These are phyloP conservation scores for Nomada ruficornis DNA, from an alignment of 2,888 invertebrate genomes.

Conservation along the genomic window DNA sequence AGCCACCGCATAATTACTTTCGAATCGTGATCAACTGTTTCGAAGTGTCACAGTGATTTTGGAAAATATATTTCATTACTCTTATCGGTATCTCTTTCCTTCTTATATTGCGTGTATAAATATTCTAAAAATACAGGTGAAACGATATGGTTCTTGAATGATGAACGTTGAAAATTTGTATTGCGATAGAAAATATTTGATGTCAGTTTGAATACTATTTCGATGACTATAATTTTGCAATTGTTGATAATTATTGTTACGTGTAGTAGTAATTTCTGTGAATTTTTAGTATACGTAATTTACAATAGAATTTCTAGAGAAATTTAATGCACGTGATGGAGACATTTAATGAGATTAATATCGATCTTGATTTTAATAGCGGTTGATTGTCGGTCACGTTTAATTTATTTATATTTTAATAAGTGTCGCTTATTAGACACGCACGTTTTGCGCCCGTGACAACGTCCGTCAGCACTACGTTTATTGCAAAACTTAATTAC, in stretches of 20 bases:
- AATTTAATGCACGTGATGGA: too few relatives aligned
- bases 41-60: slow-evolving; percentile 11
- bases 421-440: slow-evolving; percentile 27
- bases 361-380: not conserved
- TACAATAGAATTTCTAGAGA: too few relatives aligned
- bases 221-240: too few relatives aligned
- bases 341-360: too few relatives aligned
- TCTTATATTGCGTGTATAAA: not conserved
- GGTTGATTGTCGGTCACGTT: not conserved
- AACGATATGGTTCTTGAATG: too few relatives aligned
- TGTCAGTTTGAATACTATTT: too few relatives aligned
- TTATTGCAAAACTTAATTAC: slow-evolving; percentile 35
- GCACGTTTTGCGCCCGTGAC: not conserved
- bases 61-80: not conserved
- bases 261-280: too few relatives aligned
- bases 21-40: slow-evolving; percentile 23
- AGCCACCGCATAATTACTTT: slow-evolving; percentile 38
- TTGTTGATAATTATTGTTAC: too few relatives aligned
- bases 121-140: not conserved
- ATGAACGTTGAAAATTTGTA: too few relatives aligned
- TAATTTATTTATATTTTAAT: slow-evolving; percentile 18
- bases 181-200: too few relatives aligned
- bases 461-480: slow-evolving; percentile 1
- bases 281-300: too few relatives aligned
- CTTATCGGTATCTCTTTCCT: not conserved